Conservation (phyloP, 2,113 vertebrate species). For the Psophia crepitans region DNA sequence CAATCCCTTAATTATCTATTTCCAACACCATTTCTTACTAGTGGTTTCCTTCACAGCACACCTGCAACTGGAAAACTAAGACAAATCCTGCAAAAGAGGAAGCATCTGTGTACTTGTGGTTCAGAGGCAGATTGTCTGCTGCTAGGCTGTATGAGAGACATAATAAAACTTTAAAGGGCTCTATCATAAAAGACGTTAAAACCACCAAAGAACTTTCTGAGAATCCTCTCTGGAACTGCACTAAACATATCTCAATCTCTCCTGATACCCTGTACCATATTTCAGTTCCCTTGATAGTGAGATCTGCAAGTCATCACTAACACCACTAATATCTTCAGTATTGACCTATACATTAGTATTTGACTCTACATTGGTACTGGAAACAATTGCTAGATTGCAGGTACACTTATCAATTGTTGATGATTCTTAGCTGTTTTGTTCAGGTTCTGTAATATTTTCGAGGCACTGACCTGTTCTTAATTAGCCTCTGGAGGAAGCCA, state of each 20-base stretch:
- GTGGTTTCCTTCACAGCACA: not conserved
- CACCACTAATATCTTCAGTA: not conserved
- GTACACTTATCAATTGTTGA: not conserved
- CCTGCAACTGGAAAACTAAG: not conserved
- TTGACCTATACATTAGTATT: not conserved
- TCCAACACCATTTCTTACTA: not conserved
- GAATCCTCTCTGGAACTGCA: not conserved
- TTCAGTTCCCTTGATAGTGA: not conserved
- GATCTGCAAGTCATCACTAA: not conserved
- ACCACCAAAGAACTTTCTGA: not conserved
- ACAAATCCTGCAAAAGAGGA: not conserved
- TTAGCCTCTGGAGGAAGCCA: not conserved
- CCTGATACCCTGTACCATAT: not conserved
- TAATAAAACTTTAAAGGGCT: conserved; percentile 18
- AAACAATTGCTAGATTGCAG: not conserved
- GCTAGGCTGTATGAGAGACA: not conserved
- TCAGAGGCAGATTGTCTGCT: not conserved
- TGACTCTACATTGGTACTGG: not conserved
- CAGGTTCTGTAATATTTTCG: not conserved
- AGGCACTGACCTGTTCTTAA: conserved; percentile 3
- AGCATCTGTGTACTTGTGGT: not conserved
- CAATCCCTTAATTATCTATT: not conserved
- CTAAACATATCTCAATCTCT: not conserved
- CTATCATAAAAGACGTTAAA: not conserved
- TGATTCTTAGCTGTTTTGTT: not conserved